phyloP scores from a whole-genome alignment of 1,140 invertebrate species.

The Tyrophagus putrescentiae region DNA sequence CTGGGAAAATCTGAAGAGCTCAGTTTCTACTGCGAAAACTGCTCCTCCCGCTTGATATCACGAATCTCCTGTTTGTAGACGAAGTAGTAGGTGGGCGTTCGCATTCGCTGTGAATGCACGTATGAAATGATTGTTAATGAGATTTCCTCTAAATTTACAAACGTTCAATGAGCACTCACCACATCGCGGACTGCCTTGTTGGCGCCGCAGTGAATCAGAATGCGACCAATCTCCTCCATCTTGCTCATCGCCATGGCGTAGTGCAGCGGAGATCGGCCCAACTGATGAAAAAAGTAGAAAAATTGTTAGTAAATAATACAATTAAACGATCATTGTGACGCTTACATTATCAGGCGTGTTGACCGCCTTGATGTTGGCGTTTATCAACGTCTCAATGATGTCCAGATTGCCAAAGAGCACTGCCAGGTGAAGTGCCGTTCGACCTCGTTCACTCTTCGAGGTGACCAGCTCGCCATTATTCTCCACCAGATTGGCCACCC shows the following conservation, averaged over 20 bases:
- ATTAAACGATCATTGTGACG: conserved; percentile 21
- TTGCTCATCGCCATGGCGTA: conserved; percentile 75
- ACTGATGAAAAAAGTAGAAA: conserved; percentile 35
- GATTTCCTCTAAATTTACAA: not conserved
- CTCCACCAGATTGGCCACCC: conserved; percentile 46
- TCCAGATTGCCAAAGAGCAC: conserved; percentile 60
- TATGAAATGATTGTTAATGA: not conserved
- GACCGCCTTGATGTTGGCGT: conserved; percentile 52
- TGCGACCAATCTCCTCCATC: conserved; percentile 57
- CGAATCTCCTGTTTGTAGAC: conserved; percentile 72
- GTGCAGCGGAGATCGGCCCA: conserved; percentile 67
- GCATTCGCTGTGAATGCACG: conserved; percentile 44
- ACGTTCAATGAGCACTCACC: conserved; percentile 32
- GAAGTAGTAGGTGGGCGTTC: conserved; percentile 77
- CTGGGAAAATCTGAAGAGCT: too few relatives aligned
- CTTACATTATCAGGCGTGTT: conserved; percentile 68
- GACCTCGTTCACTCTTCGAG: conserved; percentile 50
- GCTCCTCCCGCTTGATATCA: conserved; percentile 23
- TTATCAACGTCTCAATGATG: conserved; percentile 54
- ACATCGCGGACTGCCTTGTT: conserved; percentile 65
- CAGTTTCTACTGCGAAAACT: too few relatives aligned
- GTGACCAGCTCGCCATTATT: conserved; percentile 43
- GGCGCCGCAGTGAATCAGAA: conserved; percentile 62
- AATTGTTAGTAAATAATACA: not conserved
- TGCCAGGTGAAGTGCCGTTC: conserved; percentile 61